These are phyloP conservation scores for Datnioides undecimradiatus DNA, from an alignment of 2,113 vertebrate species.

Conservation along the genomic window DNA sequence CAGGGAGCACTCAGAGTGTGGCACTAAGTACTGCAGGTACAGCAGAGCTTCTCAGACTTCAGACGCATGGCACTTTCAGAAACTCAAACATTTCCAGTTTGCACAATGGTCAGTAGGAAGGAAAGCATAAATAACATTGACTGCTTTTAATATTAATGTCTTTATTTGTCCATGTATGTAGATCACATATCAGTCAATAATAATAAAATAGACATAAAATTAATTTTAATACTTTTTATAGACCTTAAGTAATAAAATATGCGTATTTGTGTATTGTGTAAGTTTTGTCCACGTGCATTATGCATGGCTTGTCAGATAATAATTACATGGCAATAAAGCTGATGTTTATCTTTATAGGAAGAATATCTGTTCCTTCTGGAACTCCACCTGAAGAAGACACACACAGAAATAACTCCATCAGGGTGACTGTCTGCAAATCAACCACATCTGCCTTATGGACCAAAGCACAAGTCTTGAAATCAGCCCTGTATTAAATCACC, in stretches of 20 bases:
- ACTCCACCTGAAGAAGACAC: slow-evolving; percentile 16
- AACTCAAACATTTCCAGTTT: not conserved
- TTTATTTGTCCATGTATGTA: not conserved
- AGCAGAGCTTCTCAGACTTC: not conserved
- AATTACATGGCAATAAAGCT: slow-evolving; percentile 23
- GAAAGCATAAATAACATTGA: not conserved
- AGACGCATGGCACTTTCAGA: not conserved
- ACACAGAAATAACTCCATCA: slow-evolving; percentile 1
- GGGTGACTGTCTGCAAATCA: slow-evolving; percentile 1
- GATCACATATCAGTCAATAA: too few species aligned
- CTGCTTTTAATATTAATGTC: not conserved
- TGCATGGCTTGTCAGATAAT: not conserved
- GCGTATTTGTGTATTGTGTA: not conserved
- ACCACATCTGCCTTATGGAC: slow-evolving; percentile 25
- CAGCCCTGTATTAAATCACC: not conserved
- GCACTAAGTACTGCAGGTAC: slow-evolving; percentile 85
- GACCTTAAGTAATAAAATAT: not conserved
- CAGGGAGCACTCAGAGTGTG: slow-evolving; percentile 81
- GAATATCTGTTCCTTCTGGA: slow-evolving; percentile 68
- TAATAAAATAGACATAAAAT: not conserved
- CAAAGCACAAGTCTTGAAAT: not conserved
- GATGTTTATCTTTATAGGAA: slow-evolving; percentile 68
- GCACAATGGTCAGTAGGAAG: not conserved
- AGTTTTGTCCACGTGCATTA: slow-evolving; percentile 18
- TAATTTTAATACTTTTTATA: not conserved